These are phyloP conservation scores for Opisthocomus hoazin DNA, from an alignment of 2,113 vertebrate genomes.

Conservation along the genomic window DNA sequence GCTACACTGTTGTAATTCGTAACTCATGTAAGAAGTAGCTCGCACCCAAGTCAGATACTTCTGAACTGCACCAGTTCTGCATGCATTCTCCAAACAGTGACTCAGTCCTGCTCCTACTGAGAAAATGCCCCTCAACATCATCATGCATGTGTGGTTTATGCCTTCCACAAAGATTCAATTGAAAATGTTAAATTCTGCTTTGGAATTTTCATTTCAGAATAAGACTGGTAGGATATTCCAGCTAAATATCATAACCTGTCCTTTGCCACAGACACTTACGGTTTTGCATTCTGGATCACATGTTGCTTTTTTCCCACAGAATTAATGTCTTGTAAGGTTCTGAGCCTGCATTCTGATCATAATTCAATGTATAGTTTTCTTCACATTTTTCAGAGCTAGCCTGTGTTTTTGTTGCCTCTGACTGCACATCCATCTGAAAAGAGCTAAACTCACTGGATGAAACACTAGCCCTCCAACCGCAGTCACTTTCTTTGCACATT, in stretches of 20 bases:
- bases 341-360: slow-evolving; percentile 15
- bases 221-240: neutral
- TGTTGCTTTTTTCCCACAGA: neutral
- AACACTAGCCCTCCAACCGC: neutral
- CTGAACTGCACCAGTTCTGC: neutral
- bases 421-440: neutral
- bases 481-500: neutral
- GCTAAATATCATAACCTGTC: neutral
- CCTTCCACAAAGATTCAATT: slow-evolving; percentile 72
- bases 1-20: neutral
- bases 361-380: neutral
- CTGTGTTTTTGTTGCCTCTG: neutral
- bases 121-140: neutral
- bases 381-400: neutral
- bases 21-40: neutral
- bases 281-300: neutral
- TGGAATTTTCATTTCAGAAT: slow-evolving; percentile 10
- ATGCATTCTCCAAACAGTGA: neutral
- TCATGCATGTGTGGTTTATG: neutral
- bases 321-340: neutral
- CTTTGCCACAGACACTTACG: neutral
- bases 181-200: slow-evolving; percentile 68
- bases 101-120: neutral
- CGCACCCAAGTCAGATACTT: neutral
- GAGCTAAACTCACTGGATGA: neutral